Evolutionary conservation across 2,797 vertebrate species (phyloP).

Genomic region (Fratercula arctica): DNA sequence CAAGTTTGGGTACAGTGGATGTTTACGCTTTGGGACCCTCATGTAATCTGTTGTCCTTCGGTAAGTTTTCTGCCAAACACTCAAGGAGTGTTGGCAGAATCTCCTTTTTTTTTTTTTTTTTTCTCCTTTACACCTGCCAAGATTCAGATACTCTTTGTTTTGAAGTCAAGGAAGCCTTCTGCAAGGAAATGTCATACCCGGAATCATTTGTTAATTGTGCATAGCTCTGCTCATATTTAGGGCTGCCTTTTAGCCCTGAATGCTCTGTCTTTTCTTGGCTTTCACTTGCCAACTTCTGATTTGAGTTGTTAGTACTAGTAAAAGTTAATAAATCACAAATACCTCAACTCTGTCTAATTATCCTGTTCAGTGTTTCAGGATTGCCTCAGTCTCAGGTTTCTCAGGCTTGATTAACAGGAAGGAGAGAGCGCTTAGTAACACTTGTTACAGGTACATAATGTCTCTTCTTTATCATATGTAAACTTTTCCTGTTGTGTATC

Average conservation of each 20-base stretch:
- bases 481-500: not conserved
- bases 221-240: not conserved
- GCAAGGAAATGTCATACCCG: not conserved
- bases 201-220: not conserved
- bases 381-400: not conserved
- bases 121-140: not conserved
- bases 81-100: not conserved
- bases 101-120: not conserved
- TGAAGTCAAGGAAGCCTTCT: not conserved
- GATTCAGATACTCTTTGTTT: not conserved
- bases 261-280: not conserved
- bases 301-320: not conserved
- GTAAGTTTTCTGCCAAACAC: not conserved
- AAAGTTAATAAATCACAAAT: not conserved
- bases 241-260: not conserved
- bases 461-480: not conserved
- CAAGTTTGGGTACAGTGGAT: not conserved
- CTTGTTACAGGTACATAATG: not conserved
- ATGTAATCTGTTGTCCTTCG: not conserved
- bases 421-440: not conserved
- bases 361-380: not conserved
- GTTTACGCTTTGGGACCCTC: not conserved
- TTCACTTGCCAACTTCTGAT: not conserved
- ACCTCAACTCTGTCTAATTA: not conserved
- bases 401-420: not conserved